phyloP scores from a whole-genome alignment of 2,797 vertebrate genomes.

The Schizopygopsis pylzovi region DNA sequence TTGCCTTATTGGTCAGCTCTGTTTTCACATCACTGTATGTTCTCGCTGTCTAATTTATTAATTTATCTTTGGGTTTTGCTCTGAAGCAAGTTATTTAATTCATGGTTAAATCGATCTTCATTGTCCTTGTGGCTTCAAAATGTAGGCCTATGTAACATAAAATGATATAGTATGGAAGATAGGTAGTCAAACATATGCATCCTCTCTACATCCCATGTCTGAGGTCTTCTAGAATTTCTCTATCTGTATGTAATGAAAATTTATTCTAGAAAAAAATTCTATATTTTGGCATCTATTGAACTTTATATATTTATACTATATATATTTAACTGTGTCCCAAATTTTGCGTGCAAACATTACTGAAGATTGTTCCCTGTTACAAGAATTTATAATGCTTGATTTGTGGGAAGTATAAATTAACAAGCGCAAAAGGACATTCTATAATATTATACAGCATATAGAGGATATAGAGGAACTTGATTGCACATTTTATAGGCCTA shows the following conservation, averaged over 20 bases:
- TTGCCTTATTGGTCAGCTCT: conserved; percentile 55
- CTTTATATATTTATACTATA: background rate
- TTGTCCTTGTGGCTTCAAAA: background rate
- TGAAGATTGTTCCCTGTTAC: background rate
- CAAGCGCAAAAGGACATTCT: background rate
- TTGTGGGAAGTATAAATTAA: background rate
- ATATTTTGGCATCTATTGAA: background rate
- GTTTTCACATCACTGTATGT: conserved; percentile 54
- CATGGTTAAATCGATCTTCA: background rate
- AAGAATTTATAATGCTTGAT: background rate
- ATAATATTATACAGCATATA: background rate
- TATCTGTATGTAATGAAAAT: too few species aligned
- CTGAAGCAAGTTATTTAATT: background rate
- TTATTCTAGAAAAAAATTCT: background rate
- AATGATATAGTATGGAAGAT: background rate
- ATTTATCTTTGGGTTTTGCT: background rate
- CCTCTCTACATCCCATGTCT: background rate
- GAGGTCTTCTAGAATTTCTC: background rate
- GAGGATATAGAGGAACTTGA: background rate
- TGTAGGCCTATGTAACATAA: background rate
- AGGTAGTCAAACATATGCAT: background rate
- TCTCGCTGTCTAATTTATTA: conserved; percentile 10
- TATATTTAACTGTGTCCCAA: background rate
- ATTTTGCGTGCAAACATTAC: background rate
- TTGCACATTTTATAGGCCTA: background rate